Percentiles rank a stretch among this genome's conserved stretches.
phyloP scores from a whole-genome alignment of 2,113 vertebrate genomes.

The Chaetorhynchus papuensis region DNA sequence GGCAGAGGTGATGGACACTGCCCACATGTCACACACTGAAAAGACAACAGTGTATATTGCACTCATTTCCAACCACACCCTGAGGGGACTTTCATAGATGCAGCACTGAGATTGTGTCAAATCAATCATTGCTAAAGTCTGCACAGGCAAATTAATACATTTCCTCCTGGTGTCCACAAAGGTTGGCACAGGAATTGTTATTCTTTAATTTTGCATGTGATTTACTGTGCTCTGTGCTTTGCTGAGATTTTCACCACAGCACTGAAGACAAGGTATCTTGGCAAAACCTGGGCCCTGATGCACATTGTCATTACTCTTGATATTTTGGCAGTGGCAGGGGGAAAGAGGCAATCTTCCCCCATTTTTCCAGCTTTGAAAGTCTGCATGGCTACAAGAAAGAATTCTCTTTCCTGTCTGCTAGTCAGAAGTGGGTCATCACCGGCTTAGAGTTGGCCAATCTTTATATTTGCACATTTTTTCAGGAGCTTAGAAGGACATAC shows the following conservation, averaged over 20 bases:
- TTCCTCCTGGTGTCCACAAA: not conserved
- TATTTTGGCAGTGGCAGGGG: not conserved
- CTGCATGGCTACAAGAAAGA: not conserved
- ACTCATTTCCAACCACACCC: not conserved
- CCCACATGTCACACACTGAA: not conserved
- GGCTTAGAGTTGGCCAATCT: not conserved
- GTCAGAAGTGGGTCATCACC: not conserved
- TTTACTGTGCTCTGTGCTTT: not conserved
- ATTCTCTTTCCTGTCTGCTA: not conserved
- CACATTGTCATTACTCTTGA: not conserved
- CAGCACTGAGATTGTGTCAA: not conserved
- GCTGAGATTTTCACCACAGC: not conserved
- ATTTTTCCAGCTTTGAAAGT: not conserved
- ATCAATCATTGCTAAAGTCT: not conserved
- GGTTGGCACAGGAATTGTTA: not conserved
- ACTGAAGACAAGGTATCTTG: not conserved
- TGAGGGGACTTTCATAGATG: not conserved
- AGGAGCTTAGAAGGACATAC: not conserved
- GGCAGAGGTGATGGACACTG: not conserved
- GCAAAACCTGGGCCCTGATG: not conserved
- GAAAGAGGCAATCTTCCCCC: not conserved
- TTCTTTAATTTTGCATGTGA: not conserved
- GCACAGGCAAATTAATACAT: not conserved
- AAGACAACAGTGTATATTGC: not conserved
- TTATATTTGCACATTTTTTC: not conserved